Percentiles rank a stretch among this genome's conserved stretches.
Evolutionary conservation across 2,888 invertebrate genomes (phyloP).

Genomic region (Drosophila mercatorum): DNA sequence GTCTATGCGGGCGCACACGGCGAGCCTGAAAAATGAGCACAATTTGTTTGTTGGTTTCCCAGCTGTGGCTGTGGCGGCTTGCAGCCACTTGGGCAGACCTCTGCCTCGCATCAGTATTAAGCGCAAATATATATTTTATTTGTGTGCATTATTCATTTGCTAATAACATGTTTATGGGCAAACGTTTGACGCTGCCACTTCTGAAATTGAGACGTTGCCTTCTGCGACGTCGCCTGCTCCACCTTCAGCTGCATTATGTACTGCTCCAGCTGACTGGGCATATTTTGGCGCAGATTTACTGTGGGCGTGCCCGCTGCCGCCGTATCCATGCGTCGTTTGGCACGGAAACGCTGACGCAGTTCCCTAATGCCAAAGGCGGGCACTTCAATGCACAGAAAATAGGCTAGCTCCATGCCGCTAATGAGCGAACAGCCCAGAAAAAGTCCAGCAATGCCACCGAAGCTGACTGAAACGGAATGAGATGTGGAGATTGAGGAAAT

Average conservation of each 20-base stretch:
- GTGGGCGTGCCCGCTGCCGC: conserved; percentile 42
- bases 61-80: conserved; percentile 33
- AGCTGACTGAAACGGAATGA: conserved; percentile 81
- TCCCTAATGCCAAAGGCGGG: conserved; percentile 65
- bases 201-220: conserved; percentile 39
- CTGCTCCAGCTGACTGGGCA: conserved; percentile 65
- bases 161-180: conserved; percentile 67
- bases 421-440: conserved; percentile 85
- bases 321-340: conserved; percentile 25
- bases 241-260: conserved; percentile 63
- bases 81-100: conserved; percentile 43
- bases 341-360: conserved; percentile 49
- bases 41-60: conserved; percentile 66
- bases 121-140: conserved; percentile 67
- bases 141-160: conserved; percentile 64
- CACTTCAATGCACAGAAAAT: conserved; percentile 82
- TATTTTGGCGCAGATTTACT: conserved; percentile 48
- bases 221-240: conserved; percentile 35
- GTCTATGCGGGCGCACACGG: conserved; percentile 22
- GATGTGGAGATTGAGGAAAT: not conserved
- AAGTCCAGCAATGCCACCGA: conserved; percentile 86
- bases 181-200: conserved; percentile 67
- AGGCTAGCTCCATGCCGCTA: conserved; percentile 85
- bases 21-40: conserved; percentile 71
- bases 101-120: conserved; percentile 33